A percentile compares a stretch with the other conserved stretches of the same genome.
phyloP scores from a whole-genome alignment of 1,140 invertebrate species.

The Plodia interpunctella region DNA sequence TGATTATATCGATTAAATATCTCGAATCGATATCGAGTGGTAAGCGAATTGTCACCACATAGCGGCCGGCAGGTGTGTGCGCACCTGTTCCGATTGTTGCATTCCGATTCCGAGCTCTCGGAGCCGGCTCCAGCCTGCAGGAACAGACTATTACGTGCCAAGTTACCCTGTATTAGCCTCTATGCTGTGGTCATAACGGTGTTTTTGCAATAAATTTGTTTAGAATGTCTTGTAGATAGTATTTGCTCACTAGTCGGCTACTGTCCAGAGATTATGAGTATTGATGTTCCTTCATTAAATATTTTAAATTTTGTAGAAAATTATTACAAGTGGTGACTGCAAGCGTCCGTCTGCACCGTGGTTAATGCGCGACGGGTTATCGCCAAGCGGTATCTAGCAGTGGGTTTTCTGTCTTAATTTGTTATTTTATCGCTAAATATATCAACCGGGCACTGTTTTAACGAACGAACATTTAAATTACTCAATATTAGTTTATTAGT shows the following conservation, averaged over 20 bases:
- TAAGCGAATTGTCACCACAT: conserved; percentile 19
- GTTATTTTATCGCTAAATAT: conserved; percentile 1
- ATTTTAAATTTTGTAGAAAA: neutral
- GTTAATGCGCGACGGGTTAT: conserved; percentile 1
- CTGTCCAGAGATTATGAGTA: conserved; percentile 18
- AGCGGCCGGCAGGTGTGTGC: conserved; percentile 41
- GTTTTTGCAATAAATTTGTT: no score
- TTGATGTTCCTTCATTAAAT: conserved; percentile 21
- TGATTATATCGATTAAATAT: conserved; percentile 17
- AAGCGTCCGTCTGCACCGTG: neutral
- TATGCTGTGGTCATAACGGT: no score
- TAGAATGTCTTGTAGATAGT: no score
- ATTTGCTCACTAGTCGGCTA: neutral
- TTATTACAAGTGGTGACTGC: neutral
- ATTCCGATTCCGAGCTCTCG: conserved; percentile 33
- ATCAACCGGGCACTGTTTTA: neutral
- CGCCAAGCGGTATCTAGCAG: neutral
- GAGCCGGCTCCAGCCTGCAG: neutral
- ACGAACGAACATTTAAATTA: neutral
- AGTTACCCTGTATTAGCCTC: no score
- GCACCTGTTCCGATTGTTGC: conserved; percentile 58
- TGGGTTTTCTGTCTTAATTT: conserved; percentile 3
- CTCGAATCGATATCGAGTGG: conserved; percentile 18
- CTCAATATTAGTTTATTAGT: neutral
- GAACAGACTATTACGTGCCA: no score